Conservation (phyloP, 2,888 invertebrate genomes). For the Lasioglossum leucozonium region DNA sequence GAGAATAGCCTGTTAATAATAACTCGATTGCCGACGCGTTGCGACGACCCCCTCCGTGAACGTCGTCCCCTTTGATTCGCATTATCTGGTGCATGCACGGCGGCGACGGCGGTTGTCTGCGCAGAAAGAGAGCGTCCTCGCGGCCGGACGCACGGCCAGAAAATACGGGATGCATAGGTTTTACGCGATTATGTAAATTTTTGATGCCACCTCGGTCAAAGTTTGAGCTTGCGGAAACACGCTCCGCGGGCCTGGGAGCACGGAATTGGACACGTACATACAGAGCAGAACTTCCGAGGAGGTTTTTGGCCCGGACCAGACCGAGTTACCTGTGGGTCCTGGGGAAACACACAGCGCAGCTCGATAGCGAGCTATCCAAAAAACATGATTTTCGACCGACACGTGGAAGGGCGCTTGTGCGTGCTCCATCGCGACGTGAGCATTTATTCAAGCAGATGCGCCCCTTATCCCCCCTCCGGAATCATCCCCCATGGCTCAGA, state of each 20-base stretch:
- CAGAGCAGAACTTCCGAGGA: slow-evolving; percentile 51
- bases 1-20: slow-evolving; percentile 4
- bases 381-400: slow-evolving; percentile 41
- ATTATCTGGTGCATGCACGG: neutral
- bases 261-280: slow-evolving; percentile 66
- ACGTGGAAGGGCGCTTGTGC: neutral
- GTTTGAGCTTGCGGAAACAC: slow-evolving; percentile 37
- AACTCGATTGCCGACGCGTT: neutral
- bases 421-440: neutral
- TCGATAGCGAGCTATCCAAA: slow-evolving; percentile 28
- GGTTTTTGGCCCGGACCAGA: slow-evolving; percentile 45
- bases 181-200: slow-evolving; percentile 59
- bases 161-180: slow-evolving; percentile 43
- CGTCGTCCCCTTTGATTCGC: neutral
- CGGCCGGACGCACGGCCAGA: neutral
- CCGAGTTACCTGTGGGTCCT: slow-evolving; percentile 36
- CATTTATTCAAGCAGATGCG: slow-evolving; percentile 21
- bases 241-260: slow-evolving; percentile 33
- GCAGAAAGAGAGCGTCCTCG: neutral
- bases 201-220: slow-evolving; percentile 35
- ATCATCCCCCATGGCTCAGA: neutral
- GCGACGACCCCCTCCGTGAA: neutral
- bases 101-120: neutral
- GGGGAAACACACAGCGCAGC: slow-evolving; percentile 7
- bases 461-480: neutral